A percentile compares a stretch with the other conserved stretches of the same genome.
Evolutionary conservation across 2,888 invertebrate species (phyloP).

Genomic region (Oeneis ivallda): DNA sequence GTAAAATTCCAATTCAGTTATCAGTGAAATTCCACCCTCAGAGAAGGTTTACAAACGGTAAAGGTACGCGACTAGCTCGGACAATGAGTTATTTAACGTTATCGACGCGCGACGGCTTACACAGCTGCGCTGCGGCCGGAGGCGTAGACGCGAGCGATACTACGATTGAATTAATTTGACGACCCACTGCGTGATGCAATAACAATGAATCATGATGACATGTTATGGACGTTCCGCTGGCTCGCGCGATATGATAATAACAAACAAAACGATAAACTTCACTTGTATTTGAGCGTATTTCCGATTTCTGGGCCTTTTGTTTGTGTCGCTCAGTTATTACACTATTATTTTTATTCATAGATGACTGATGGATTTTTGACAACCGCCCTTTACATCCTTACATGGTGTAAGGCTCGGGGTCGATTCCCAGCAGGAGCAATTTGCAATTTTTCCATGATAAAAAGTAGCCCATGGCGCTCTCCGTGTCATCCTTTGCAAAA

Average conservation of each 20-base stretch:
- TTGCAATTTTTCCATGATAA: too few species aligned
- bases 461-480: too few species aligned
- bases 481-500: too few species aligned
- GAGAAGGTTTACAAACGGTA: slow-evolving; percentile 34
- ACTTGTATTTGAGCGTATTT: slow-evolving; percentile 18
- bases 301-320: slow-evolving; percentile 13
- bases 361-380: not conserved
- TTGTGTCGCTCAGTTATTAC: slow-evolving; percentile 6
- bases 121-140: slow-evolving; percentile 57
- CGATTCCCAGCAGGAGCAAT: too few species aligned
- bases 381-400: too few species aligned
- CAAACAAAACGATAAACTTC: slow-evolving; percentile 37
- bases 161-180: slow-evolving; percentile 61
- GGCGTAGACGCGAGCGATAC: slow-evolving; percentile 47
- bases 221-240: slow-evolving; percentile 44
- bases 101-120: slow-evolving; percentile 67
- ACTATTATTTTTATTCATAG: not conserved
- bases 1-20: slow-evolving; percentile 25
- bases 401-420: too few species aligned
- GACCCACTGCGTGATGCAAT: slow-evolving; percentile 50
- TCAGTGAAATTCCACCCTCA: slow-evolving; percentile 47
- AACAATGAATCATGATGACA: slow-evolving; percentile 52
- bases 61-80: slow-evolving; percentile 39
- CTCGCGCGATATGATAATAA: slow-evolving; percentile 38
- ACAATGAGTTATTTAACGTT: slow-evolving; percentile 66